phyloP scores from a whole-genome alignment of 2,888 invertebrate genomes.

The Oligia fasciuncula region DNA sequence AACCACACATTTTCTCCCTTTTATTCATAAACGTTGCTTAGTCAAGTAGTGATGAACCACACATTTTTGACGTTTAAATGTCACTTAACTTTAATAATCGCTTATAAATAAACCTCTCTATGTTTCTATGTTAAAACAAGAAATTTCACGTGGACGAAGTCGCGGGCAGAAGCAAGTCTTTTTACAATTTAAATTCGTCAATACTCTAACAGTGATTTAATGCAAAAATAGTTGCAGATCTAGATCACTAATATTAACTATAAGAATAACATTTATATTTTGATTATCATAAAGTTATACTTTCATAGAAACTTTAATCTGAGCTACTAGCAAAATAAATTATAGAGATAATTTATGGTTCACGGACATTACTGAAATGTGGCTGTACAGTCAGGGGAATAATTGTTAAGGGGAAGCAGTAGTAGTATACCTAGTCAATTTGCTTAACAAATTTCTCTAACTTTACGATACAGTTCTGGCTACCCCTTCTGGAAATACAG shows the following conservation, averaged over 20 bases:
- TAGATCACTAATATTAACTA: constrained; percentile 47
- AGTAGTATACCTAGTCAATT: not conserved
- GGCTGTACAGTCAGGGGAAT: not conserved
- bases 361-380: not conserved
- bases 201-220: constrained; percentile 39
- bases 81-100: too few relatives aligned
- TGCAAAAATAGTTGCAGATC: constrained; percentile 66
- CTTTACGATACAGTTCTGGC: not conserved
- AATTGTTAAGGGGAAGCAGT: too few relatives aligned
- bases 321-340: not conserved
- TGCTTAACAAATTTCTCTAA: not conserved
- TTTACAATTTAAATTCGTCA: constrained; percentile 40
- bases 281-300: constrained; percentile 34
- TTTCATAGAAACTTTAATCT: constrained; percentile 14
- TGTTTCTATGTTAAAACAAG: not conserved
- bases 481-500: not conserved
- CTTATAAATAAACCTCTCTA: not conserved
- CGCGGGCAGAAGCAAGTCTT: not conserved
- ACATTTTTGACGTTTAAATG: too few relatives aligned
- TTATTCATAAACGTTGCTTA: too few relatives aligned
- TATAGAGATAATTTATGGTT: constrained; percentile 3
- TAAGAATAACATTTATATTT: constrained; percentile 55
- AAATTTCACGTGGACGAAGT: not conserved
- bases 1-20: not conserved
- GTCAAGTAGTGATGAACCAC: too few relatives aligned